Base-by-base conservation (phyloP, 2,888 invertebrate species). In the Eristalinus aeneus region DNA sequence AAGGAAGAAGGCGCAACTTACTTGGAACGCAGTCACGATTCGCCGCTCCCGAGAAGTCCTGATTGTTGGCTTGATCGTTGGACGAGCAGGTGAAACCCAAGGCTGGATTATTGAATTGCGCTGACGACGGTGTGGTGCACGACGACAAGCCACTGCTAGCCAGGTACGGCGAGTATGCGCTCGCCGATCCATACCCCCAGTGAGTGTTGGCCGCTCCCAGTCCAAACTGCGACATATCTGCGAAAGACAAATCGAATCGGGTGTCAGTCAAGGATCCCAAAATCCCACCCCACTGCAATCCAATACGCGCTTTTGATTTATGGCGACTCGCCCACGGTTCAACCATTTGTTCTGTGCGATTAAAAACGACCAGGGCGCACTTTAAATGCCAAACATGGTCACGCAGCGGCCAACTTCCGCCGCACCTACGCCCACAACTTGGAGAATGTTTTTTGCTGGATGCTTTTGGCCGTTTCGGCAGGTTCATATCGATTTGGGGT, bases 221-320 rank as follows among this genome's bases (percentile, higher is more conserved):
- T 60, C 97, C 96, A 91, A 97, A 97, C 92, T 97, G 97, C 89
- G 96, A 95, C 96, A 97, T 97, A 93, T 97, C 97, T 97, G 93
- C 3, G 92, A 65, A 56, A 60, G 34, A 10, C 23, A 20, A 61
- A 22, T 1, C 46, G 4, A 20, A 36, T 54, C 22, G 80, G 31
- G 32, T n/a, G 22, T 67, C 20, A 69, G 31, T 53, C 22, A n/a
- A 56, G 56, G 39, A 75, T 39, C 12, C 6, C 11, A 63, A 31
- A 60, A 11, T 39, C n/a, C 23, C 2, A 31, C 10, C 23, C 11
- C 4, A 23, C 9, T 12, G 20, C 23, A 63, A 27, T 11, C 32
- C 32, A 81, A 81, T 88, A 83, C 88, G 88, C 74, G 86, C 88
- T 88, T 89, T 89, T 89, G 89, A 89, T 89, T 89, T 89, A 89